Conservation (phyloP, 2,888 invertebrate species). For the Cancer borealis region DNA sequence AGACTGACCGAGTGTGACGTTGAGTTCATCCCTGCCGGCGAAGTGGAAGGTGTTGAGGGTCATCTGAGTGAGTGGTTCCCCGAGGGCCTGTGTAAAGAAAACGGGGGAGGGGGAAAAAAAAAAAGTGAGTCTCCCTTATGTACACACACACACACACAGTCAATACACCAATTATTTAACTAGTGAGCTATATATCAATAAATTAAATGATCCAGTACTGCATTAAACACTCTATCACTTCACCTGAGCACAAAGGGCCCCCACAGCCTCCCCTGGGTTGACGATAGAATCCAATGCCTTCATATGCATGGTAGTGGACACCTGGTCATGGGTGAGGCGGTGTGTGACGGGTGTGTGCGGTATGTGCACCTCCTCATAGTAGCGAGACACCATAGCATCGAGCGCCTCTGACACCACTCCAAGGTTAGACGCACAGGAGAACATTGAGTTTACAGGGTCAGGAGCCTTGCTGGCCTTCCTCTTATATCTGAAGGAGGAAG, state of each 20-base stretch:
- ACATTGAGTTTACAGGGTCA: constrained; percentile 87
- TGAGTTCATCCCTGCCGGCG: constrained; percentile 99
- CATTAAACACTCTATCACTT: background rate
- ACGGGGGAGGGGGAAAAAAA: background rate
- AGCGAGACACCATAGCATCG: constrained; percentile 85
- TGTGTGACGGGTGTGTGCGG: background rate
- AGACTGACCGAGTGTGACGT: constrained; percentile 96
- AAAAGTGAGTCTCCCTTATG: background rate
- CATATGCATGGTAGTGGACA: constrained; percentile 87
- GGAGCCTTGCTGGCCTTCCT: constrained; percentile 82
- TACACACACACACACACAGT: background rate
- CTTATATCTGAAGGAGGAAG: background rate
- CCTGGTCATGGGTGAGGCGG: constrained; percentile 79
- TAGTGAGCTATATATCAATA: background rate
- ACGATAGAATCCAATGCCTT: constrained; percentile 89
- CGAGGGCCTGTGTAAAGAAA: constrained; percentile 86
- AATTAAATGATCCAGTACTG: background rate
- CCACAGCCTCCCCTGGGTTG: constrained; percentile 97
- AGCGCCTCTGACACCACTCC: constrained; percentile 92
- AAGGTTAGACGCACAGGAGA: constrained; percentile 88
- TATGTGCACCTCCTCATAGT: constrained; percentile 81
- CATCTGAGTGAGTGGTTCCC: constrained; percentile 99
- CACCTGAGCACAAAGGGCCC: constrained; percentile 94
- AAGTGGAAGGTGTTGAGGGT: constrained; percentile 99
- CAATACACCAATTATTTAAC: background rate